Percentiles rank a stretch among this genome's conserved stretches.
Conservation (phyloP, 2,888 invertebrate genomes). For the Leptopilina syphax region DNA sequence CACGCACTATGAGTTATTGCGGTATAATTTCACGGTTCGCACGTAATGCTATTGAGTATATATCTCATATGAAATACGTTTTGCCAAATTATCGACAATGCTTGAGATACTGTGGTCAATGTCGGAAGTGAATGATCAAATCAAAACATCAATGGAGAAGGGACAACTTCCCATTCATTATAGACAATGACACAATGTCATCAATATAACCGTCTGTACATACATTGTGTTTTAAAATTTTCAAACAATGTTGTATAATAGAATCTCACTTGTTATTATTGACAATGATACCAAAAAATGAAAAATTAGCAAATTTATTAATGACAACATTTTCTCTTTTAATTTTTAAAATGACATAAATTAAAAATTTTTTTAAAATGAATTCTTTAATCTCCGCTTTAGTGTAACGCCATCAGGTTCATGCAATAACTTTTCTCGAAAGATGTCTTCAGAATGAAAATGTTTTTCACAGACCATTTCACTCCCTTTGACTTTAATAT, state of each 20-base stretch:
- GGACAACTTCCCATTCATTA: background rate
- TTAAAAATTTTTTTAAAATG: no score
- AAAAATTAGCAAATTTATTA: no score
- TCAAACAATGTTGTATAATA: no score
- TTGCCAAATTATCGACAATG: slow-evolving; percentile 9
- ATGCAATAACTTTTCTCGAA: background rate
- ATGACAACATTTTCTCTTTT: no score
- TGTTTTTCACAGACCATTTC: slow-evolving; percentile 1
- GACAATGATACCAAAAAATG: no score
- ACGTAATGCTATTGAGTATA: slow-evolving; percentile 56
- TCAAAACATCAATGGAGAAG: background rate
- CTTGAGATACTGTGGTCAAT: background rate
- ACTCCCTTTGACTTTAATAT: background rate
- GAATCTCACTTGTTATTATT: no score
- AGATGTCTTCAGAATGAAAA: background rate
- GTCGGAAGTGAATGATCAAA: slow-evolving; percentile 7
- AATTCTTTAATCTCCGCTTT: background rate
- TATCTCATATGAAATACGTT: slow-evolving; percentile 20
- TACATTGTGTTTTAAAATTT: no score
- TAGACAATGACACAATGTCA: background rate
- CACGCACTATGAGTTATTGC: slow-evolving; percentile 62
- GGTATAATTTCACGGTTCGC: slow-evolving; percentile 71
- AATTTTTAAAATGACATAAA: no score
- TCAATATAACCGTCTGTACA: no score
- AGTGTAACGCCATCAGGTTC: background rate